These are phyloP conservation scores for Vanessa atalanta DNA, from an alignment of 1,140 invertebrate species.

Conservation along the genomic window DNA sequence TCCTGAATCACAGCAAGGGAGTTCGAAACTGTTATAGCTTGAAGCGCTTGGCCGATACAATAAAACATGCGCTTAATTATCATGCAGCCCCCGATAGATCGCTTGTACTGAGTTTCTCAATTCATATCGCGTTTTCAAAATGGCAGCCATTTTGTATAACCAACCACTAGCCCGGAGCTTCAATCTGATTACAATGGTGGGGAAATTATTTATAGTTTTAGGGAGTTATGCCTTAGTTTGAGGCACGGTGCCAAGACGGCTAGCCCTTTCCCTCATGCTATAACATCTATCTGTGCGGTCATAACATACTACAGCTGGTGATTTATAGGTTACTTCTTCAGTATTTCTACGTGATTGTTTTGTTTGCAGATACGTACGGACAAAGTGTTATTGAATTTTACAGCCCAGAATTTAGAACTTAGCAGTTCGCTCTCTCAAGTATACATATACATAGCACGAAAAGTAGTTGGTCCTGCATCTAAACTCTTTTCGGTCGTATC, in stretches of 20 bases:
- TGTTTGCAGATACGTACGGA: too few relatives aligned
- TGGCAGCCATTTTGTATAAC: slow-evolving; percentile 38
- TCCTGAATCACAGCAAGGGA: slow-evolving; percentile 22
- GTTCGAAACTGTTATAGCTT: slow-evolving; percentile 35
- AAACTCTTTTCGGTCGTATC: too few relatives aligned
- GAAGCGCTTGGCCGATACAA: slow-evolving; percentile 42
- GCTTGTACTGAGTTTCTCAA: slow-evolving; percentile 35
- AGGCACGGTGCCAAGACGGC: not conserved
- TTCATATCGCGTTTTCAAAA: slow-evolving; percentile 39
- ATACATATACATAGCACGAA: too few relatives aligned
- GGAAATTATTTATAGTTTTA: slow-evolving; percentile 31
- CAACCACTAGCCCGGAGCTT: slow-evolving; percentile 38
- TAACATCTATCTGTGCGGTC: too few relatives aligned
- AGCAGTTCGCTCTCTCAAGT: too few relatives aligned
- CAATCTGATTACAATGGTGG: slow-evolving; percentile 34
- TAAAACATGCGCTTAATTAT: slow-evolving; percentile 46
- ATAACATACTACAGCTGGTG: too few relatives aligned
- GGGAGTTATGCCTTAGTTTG: slow-evolving; percentile 11
- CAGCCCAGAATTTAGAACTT: too few relatives aligned
- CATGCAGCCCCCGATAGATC: slow-evolving; percentile 43
- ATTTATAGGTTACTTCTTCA: too few relatives aligned
- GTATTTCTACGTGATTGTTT: too few relatives aligned
- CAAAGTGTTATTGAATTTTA: too few relatives aligned
- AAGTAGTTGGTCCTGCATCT: too few relatives aligned
- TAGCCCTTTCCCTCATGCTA: too few relatives aligned